Evolutionary conservation across 2,888 invertebrate species (phyloP).

Genomic region (Crossocerus cetratus): DNA sequence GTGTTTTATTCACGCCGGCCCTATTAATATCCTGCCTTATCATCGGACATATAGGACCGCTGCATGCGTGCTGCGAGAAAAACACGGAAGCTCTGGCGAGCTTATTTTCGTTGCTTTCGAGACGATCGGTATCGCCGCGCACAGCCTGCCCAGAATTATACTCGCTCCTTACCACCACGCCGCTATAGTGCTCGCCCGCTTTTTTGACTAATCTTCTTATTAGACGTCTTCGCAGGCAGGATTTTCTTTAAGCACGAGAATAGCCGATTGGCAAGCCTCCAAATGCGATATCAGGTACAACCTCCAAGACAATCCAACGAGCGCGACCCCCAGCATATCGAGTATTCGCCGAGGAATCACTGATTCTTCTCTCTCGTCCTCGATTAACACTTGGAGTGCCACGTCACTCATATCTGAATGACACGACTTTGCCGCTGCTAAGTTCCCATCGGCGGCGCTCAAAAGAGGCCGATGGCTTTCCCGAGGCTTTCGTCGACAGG

Average conservation of each 20-base stretch:
- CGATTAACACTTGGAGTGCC: not conserved
- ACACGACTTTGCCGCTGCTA: no score
- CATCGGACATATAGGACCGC: not conserved
- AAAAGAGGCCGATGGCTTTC: no score
- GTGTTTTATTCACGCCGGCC: not conserved
- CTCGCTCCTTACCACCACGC: not conserved
- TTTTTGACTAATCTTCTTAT: conserved; percentile 44
- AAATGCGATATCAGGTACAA: conserved; percentile 53
- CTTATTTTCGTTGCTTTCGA: conserved; percentile 3
- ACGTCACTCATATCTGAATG: not conserved
- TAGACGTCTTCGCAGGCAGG: conserved; percentile 46
- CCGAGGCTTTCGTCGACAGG: no score
- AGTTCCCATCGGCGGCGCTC: no score
- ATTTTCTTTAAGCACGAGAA: conserved; percentile 57
- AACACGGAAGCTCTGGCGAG: conserved; percentile 9
- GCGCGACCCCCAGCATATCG: conserved; percentile 28
- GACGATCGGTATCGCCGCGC: not conserved
- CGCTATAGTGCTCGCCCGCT: not conserved
- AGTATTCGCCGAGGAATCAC: conserved; percentile 31
- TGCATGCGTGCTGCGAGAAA: conserved; percentile 19
- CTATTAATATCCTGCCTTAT: not conserved
- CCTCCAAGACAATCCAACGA: conserved; percentile 52
- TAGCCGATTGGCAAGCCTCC: conserved; percentile 49
- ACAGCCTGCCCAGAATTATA: not conserved
- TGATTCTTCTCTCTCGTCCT: conserved; percentile 9